Evolutionary conservation across 2,113 vertebrate genomes (phyloP).

Genomic region (Pseudorasbora parva): DNA sequence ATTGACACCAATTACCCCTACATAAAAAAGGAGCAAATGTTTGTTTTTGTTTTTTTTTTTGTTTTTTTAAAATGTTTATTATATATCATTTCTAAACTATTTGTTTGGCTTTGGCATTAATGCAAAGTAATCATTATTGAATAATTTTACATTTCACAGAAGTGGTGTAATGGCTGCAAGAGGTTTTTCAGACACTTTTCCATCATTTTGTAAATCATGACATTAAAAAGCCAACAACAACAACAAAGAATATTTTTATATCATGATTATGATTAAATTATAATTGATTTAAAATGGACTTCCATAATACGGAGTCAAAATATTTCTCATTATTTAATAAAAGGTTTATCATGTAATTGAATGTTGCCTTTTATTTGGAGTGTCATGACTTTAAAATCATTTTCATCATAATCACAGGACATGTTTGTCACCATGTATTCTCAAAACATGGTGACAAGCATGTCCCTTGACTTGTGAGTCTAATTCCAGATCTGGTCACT

Average conservation of each 20-base stretch:
- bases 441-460: background rate
- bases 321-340: background rate
- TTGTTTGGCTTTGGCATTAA: background rate
- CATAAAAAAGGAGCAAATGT: too few relatives aligned
- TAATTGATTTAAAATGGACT: background rate
- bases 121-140: background rate
- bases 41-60: too few relatives aligned
- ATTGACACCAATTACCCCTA: background rate
- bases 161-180: background rate
- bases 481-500: conserved; percentile 55
- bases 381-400: background rate
- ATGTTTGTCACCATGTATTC: background rate
- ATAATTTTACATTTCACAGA: background rate
- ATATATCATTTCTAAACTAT: background rate
- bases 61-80: too few relatives aligned
- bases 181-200: background rate
- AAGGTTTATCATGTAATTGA: background rate
- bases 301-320: background rate
- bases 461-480: conserved; percentile 19
- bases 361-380: background rate
- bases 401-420: background rate
- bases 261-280: background rate
- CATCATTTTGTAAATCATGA: background rate
- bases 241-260: too few relatives aligned
- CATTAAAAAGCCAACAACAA: background rate